Conservation (phyloP, 1,140 invertebrate genomes). For the Matsumurasca onukii region DNA sequence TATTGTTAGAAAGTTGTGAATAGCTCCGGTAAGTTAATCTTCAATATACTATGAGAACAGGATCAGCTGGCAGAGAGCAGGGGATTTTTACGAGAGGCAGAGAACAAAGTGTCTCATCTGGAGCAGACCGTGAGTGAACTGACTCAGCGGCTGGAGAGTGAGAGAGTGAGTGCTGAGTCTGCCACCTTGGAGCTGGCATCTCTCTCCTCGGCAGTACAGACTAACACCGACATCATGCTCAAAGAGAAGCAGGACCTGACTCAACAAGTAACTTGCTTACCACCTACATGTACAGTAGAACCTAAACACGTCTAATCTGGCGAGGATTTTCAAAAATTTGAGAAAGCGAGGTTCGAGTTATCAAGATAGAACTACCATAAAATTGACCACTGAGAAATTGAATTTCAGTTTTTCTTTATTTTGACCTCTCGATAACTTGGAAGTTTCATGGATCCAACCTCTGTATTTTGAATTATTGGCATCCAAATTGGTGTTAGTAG, state of each 20-base stretch:
- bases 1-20: too few species aligned
- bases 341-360: too few species aligned
- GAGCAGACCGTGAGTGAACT: slow-evolving; percentile 8
- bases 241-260: slow-evolving; percentile 19
- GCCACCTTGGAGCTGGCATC: slow-evolving; percentile 19
- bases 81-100: slow-evolving; percentile 20
- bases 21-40: too few species aligned
- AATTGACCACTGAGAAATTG: too few species aligned
- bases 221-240: slow-evolving; percentile 16
- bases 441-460: too few species aligned
- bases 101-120: slow-evolving; percentile 20
- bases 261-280: slow-evolving; percentile 11
- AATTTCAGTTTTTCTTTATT: too few species aligned
- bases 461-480: too few species aligned
- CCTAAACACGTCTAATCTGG: too few species aligned
- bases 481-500: too few species aligned
- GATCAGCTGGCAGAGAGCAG: slow-evolving; percentile 21
- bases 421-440: too few species aligned
- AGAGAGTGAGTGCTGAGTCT: slow-evolving; percentile 29
- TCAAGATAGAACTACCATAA: too few species aligned
- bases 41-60: slow-evolving; percentile 9
- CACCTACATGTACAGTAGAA: neutral
- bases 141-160: slow-evolving; percentile 21
- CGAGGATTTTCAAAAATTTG: too few species aligned
- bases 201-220: slow-evolving; percentile 18